These are phyloP conservation scores for Griposia aprilina DNA, from an alignment of 2,888 invertebrate genomes.

Conservation along the genomic window DNA sequence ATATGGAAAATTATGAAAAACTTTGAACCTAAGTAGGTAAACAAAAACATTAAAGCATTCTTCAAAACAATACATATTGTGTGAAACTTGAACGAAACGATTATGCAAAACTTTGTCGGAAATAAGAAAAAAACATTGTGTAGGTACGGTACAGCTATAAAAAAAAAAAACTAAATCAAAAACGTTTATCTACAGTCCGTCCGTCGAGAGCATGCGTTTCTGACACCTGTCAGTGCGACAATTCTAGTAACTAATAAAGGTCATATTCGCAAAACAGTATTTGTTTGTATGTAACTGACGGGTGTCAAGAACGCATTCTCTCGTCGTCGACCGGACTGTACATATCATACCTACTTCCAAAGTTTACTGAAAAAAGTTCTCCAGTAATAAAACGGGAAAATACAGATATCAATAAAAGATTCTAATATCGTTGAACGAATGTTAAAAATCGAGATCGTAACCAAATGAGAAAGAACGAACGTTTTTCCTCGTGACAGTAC, in stretches of 20 bases:
- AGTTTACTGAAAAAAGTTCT: not conserved
- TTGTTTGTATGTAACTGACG: no score
- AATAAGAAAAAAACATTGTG: not conserved
- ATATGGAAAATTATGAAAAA: conserved; percentile 35
- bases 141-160: not conserved
- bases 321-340: no score
- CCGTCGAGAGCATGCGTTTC: no score
- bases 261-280: no score
- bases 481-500: conserved; percentile 77
- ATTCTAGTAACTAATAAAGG: no score
- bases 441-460: conserved; percentile 37
- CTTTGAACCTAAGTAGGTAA: not conserved
- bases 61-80: not conserved
- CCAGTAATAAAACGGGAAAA: not conserved
- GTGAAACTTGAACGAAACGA: not conserved
- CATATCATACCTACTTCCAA: not conserved
- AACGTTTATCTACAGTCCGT: no score
- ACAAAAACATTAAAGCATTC: not conserved
- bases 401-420: conserved; percentile 7
- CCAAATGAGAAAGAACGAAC: conserved; percentile 69
- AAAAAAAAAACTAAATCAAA: not conserved
- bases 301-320: no score
- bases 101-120: not conserved
- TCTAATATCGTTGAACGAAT: conserved; percentile 27
- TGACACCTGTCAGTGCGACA: no score